Conservation (phyloP, 2,113 vertebrate genomes). For the Mus spicilegus region DNA sequence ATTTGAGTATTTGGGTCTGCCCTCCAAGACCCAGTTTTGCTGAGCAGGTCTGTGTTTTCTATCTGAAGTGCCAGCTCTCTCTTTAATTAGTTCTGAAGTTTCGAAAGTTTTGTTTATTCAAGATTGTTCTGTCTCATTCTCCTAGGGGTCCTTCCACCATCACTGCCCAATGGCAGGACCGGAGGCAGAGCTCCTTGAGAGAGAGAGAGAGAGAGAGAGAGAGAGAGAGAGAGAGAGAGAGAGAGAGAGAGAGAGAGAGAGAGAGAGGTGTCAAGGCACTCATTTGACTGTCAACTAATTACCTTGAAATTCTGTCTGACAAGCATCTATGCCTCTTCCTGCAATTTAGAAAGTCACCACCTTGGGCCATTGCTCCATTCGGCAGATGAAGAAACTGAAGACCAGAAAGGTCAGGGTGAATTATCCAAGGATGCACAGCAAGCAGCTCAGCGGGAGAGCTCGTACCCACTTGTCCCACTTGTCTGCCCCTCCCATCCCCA, state of each 20-base stretch:
- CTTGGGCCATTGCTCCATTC: not conserved
- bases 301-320: not conserved
- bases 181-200: not conserved
- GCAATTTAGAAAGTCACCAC: not conserved
- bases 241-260: not conserved
- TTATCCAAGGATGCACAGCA: not conserved
- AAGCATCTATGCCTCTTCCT: not conserved
- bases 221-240: not conserved
- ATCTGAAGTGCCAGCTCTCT: not conserved
- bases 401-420: not conserved
- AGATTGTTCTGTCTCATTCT: not conserved
- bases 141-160: not conserved
- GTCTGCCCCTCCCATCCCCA: accelerated
- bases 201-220: not conserved
- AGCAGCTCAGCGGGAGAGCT: not conserved
- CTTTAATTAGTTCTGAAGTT: constrained; percentile 1
- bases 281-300: not conserved
- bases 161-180: accelerated
- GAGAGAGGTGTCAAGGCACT: not conserved
- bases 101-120: not conserved
- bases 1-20: not conserved
- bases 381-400: not conserved
- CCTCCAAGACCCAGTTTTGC: not conserved
- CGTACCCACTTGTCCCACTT: not conserved
- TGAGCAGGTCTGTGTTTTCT: not conserved